These are phyloP conservation scores for Apostichopus leukothele DNA, from an alignment of 53 echinoderm and acorn worm species.

Conservation along the genomic window DNA sequence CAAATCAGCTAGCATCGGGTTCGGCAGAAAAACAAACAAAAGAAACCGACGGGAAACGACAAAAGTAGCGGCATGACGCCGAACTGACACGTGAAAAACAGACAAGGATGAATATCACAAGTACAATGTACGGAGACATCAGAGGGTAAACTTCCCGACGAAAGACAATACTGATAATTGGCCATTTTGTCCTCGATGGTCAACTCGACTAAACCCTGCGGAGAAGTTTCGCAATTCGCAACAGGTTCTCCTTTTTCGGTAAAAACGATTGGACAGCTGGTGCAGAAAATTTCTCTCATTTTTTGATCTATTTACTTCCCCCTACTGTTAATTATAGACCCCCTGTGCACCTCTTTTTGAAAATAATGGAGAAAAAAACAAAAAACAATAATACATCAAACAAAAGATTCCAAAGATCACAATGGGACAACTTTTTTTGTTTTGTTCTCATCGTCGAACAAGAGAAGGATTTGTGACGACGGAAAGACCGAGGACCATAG, in stretches of 20 bases:
- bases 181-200: background rate
- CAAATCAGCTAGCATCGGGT: too few species aligned
- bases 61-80: too few species aligned
- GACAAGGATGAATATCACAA: too few species aligned
- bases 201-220: background rate
- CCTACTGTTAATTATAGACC: background rate
- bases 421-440: background rate
- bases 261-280: background rate
- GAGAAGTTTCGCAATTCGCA: background rate
- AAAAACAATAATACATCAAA: background rate
- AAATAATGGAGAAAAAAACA: background rate
- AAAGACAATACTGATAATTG: background rate
- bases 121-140: too few species aligned
- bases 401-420: constrained; percentile 2
- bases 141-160: too few species aligned
- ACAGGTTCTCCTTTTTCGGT: background rate
- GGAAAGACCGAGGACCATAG: background rate
- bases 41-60: too few species aligned
- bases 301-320: background rate
- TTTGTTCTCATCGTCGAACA: background rate
- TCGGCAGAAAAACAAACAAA: too few species aligned
- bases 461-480: background rate
- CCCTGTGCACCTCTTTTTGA: background rate
- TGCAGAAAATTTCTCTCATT: background rate
- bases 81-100: too few species aligned